A percentile compares a stretch with the other conserved stretches of the same genome.
Conservation (phyloP, 2,797 vertebrate species). For the Galago senegalensis region DNA sequence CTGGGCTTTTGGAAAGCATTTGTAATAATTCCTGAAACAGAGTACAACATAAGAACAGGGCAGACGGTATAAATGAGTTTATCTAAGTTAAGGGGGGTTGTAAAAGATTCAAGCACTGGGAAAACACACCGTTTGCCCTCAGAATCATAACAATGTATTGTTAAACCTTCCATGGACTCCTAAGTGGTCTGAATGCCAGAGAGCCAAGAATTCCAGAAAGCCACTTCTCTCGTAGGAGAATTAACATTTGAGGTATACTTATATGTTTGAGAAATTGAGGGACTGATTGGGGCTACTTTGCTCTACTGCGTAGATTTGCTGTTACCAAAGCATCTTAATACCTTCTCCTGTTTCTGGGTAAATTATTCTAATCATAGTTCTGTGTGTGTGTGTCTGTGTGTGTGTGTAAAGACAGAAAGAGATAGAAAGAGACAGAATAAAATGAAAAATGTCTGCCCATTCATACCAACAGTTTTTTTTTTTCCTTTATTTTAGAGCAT, state of each 20-base stretch:
- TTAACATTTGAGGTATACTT: neutral
- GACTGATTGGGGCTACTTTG: neutral
- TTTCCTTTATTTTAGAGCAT: neutral
- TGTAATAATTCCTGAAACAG: neutral
- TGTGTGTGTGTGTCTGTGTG: neutral
- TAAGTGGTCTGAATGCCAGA: neutral
- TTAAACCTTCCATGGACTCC: neutral
- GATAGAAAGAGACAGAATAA: neutral
- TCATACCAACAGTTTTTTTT: neutral
- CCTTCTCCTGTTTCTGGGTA: neutral
- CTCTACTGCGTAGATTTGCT: no score
- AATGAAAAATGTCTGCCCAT: neutral
- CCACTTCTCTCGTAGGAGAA: neutral
- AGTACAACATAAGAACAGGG: neutral
- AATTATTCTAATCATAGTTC: neutral
- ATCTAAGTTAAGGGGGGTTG: neutral
- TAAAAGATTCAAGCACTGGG: neutral
- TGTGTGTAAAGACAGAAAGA: neutral
- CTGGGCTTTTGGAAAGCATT: constrained; percentile 38
- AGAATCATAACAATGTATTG: neutral
- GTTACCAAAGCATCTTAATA: neutral
- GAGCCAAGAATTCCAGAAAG: neutral
- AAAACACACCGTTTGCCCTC: neutral
- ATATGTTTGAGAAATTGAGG: neutral
- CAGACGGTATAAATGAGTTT: constrained; percentile 18